Percentiles rank a stretch among this genome's conserved stretches.
phyloP scores from a whole-genome alignment of 2,888 invertebrate species.

The Dendrolimus houi region DNA sequence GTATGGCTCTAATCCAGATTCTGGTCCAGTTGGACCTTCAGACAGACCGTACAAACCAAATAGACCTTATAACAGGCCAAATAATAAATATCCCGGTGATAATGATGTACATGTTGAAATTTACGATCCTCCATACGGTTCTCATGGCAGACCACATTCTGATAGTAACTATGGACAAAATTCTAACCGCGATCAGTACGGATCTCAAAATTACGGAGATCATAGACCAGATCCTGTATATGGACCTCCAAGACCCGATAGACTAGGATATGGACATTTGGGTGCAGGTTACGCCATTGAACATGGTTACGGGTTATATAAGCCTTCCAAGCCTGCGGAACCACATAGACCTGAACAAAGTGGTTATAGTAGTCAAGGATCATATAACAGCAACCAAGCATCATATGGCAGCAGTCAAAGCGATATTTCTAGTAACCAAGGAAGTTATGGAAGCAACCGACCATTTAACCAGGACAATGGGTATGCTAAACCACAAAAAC shows the following conservation, averaged over 20 bases:
- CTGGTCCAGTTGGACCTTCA: conserved; percentile 27
- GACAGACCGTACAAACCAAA: conserved; percentile 31
- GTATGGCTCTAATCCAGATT: conserved; percentile 8
- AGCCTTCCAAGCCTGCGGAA: conserved; percentile 2
- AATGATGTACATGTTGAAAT: conserved; percentile 58
- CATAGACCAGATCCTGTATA: conserved; percentile 14
- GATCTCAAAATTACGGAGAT: conserved; percentile 32
- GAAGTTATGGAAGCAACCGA: conserved; percentile 9
- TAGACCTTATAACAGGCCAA: conserved; percentile 22
- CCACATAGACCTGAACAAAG: background rate
- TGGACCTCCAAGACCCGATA: background rate
- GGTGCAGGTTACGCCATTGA: conserved; percentile 3
- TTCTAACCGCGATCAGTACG: conserved; percentile 9
- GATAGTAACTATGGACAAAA: conserved; percentile 10
- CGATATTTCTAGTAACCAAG: conserved; percentile 10
- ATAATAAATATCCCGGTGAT: conserved; percentile 32
- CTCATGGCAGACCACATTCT: conserved; percentile 32
- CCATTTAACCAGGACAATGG: background rate
- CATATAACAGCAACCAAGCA: background rate
- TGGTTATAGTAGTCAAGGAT: conserved; percentile 1
- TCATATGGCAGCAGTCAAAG: conserved; percentile 1
- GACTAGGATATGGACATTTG: conserved; percentile 2
- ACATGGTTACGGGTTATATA: conserved; percentile 5
- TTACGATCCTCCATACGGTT: conserved; percentile 50
- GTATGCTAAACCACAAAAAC: conserved; percentile 2